Base-by-base conservation (phyloP, 2,113 vertebrate species). In the Hiodon tergisus region DNA sequence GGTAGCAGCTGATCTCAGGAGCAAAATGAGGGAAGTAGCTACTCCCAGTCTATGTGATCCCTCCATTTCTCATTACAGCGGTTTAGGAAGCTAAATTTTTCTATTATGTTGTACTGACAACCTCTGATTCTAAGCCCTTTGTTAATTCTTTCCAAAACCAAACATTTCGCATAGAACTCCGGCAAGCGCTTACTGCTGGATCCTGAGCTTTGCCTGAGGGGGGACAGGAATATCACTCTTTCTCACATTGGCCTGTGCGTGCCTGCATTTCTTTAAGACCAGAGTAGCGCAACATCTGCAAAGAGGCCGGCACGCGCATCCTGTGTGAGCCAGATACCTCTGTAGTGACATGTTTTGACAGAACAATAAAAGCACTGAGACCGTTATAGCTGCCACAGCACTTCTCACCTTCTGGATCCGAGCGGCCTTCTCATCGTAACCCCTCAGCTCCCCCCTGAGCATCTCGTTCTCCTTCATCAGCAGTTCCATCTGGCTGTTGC, bases 331-430 rank as follows among this genome's bases (percentile, higher is more conserved):
- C 53, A 57, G 11, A 7, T 4, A 7, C 61, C 17, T 63, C 51
- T 63, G n/a, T 8, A 6, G 3, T 11, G n/a, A 51, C 60, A 54
- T 17, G 50, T 17, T 63, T 51, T 31, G 7, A 10, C n/a, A 59
- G 17, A 52, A 16, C 5, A 3, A 10, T 69, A 2, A 53, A 61
- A 51, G 50, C 59, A 7, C 6, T 50, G 17, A 61, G 9, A 31
- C 13, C 2, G 53, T n/a, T 13, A 46, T 60, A 5, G 6, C 53
- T 11, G 4, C 0, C 6, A 46, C 59, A 67, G 14, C 7, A 14
- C 17, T 6, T 63, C 83, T 91, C 81, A 99, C 97, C 95, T 97
- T 99, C 80, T 96, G 94, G 9, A 99, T 95, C 67, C 92, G 86
- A 76, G 84, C 85, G 0, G 93, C 91, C 83, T 98, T 98, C 86